These are phyloP conservation scores for Erebia aethiops DNA, from an alignment of 2,888 invertebrate genomes.

Conservation along the genomic window DNA sequence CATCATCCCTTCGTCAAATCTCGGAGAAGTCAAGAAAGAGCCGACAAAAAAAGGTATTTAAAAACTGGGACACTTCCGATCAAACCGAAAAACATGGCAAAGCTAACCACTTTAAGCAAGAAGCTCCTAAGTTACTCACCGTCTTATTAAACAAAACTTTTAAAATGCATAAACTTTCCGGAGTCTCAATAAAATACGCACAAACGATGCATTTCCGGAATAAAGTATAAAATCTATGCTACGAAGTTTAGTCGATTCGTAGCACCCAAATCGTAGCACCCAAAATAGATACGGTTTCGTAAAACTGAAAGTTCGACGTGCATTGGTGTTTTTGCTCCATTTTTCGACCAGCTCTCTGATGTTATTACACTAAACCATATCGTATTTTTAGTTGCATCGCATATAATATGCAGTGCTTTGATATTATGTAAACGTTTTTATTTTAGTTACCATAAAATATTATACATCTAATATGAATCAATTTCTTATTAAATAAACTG, in stretches of 20 bases:
- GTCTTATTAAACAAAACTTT: constrained; percentile 14
- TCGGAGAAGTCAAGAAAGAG: too few relatives aligned
- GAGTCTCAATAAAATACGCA: constrained; percentile 19
- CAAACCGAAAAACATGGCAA: neutral
- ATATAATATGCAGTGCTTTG: constrained; percentile 4
- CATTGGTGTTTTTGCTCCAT: constrained; percentile 19
- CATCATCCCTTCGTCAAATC: too few relatives aligned
- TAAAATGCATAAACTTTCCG: constrained; percentile 14
- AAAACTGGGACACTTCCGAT: neutral
- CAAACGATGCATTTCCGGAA: constrained; percentile 16
- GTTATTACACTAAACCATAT: constrained; percentile 34
- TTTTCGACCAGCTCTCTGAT: constrained; percentile 28
- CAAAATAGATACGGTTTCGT: constrained; percentile 18
- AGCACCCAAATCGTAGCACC: constrained; percentile 19
- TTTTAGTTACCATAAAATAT: neutral
- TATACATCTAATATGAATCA: neutral
- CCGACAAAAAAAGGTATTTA: neutral
- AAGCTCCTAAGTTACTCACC: neutral
- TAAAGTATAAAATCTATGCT: constrained; percentile 23
- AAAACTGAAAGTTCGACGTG: constrained; percentile 24
- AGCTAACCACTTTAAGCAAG: neutral
- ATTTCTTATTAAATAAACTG: neutral
- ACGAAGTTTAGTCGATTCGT: constrained; percentile 21
- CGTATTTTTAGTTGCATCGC: constrained; percentile 32
- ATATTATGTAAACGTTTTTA: constrained; percentile 9